phyloP scores from a whole-genome alignment of 2,888 invertebrate species.

The Lithosia quadra region DNA sequence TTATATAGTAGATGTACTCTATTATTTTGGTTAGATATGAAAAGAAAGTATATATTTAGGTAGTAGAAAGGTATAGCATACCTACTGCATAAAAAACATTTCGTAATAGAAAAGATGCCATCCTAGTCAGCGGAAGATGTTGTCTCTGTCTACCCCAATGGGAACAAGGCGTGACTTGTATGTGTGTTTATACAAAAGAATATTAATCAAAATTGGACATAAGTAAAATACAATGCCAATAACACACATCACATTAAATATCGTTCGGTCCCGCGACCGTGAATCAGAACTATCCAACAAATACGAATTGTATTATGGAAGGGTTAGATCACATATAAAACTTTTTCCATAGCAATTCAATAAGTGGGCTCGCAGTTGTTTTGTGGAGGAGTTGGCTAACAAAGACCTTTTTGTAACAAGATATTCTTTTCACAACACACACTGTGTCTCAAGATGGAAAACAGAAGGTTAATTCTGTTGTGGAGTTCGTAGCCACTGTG shows the following conservation, averaged over 20 bases:
- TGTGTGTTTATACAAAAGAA: background rate
- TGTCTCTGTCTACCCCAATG: too few species aligned
- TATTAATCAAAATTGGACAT: background rate
- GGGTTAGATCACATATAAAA: conserved; percentile 26
- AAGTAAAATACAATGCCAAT: background rate
- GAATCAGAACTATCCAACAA: conserved; percentile 34
- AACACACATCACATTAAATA: conserved; percentile 7
- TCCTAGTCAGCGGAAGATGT: too few species aligned
- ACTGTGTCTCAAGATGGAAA: conserved; percentile 13
- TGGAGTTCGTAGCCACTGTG: background rate
- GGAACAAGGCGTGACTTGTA: too few species aligned
- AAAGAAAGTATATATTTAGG: too few species aligned
- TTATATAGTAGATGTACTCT: too few species aligned
- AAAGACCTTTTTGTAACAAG: conserved; percentile 21
- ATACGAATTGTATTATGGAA: conserved; percentile 32
- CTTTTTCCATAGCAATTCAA: conserved; percentile 31
- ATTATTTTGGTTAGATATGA: too few species aligned
- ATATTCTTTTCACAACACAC: conserved; percentile 19
- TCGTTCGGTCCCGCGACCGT: background rate
- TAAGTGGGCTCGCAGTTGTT: conserved; percentile 33
- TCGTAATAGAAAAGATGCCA: too few species aligned
- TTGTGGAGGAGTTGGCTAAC: conserved; percentile 20
- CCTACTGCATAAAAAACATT: background rate
- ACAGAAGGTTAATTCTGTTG: background rate
- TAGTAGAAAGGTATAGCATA: too few species aligned